Evolutionary conservation across 2,888 invertebrate species (phyloP).

Genomic region (Dendrolimus pini): DNA sequence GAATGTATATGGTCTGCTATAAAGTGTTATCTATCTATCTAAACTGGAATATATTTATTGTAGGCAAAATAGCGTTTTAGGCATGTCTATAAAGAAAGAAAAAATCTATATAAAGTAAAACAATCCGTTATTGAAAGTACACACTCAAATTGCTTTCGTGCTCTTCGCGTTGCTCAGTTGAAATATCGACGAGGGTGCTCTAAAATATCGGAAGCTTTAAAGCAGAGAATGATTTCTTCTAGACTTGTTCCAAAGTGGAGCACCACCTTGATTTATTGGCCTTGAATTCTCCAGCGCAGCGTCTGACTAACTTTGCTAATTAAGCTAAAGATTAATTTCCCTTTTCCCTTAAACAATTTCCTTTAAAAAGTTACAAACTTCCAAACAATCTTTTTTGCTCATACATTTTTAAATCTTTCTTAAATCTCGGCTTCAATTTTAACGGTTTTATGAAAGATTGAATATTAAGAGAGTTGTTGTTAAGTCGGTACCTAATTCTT

Average conservation of each 20-base stretch:
- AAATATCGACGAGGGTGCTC: constrained; percentile 42
- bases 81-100: too few species aligned
- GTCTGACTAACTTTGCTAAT: constrained; percentile 67
- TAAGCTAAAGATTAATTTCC: constrained; percentile 73
- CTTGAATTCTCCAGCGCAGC: constrained; percentile 55
- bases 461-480: too few species aligned
- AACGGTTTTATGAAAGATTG: constrained; percentile 18
- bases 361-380: constrained; percentile 50
- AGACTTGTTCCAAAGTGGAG: constrained; percentile 40
- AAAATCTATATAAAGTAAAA: neutral
- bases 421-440: constrained; percentile 14
- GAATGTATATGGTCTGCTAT: too few species aligned
- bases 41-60: too few species aligned
- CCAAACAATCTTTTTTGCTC: constrained; percentile 32
- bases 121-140: neutral
- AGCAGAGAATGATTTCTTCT: constrained; percentile 41
- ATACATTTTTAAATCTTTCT: constrained; percentile 20
- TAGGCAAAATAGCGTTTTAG: too few species aligned
- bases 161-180: constrained; percentile 15
- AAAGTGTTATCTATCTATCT: too few species aligned
- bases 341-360: constrained; percentile 67
- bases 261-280: constrained; percentile 69
- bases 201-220: constrained; percentile 46
- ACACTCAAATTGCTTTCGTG: neutral
- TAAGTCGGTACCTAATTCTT: too few species aligned